Evolutionary conservation across 2,888 invertebrate species (phyloP), one percentile per base, ranked within the genome.

Genomic region (Yponomeuta sedellus): DNA sequence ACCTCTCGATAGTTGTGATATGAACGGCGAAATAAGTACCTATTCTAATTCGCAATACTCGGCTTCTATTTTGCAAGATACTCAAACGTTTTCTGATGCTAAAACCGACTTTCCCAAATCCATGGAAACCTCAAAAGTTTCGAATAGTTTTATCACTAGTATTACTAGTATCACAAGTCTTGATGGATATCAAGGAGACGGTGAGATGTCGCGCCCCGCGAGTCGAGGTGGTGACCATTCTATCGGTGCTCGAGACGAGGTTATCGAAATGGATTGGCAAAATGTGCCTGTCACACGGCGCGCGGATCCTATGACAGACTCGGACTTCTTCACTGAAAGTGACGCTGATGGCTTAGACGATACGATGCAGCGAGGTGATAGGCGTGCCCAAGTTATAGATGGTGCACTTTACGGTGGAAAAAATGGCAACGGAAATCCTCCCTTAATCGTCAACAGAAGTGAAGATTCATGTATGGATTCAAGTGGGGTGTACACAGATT

Each of bases 161-260:
- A 95, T 97, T 20, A 97, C 97, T n/a, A 97, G 97, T 79, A 96
- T 97, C 69, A 96, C 96, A 39, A 98, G 97, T 83, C 92, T 97
- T 71, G 98, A 98, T 83, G 98, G 98, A 59, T 98, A 97, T 86
- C 97, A 97, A 86, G 97, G 97, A 11, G 97, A 97, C 84, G 97
- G 97, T 6, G 97, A 97, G 88, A 96, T 96, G 94, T 97, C 97
- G 28, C 92, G 97, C 68, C 97, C 97, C 0, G 96, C 95, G 0
- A 97, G 97, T 74, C 93, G 97, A 70, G 95, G 95, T 64, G 95
- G 95, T 52, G 96, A 96, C 79, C 95, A 95, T 77, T 95, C 95
- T 5, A 92, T 92, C 72, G 93, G 88, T 16, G 86, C 92, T 66
- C 79, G 91, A 70, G 91, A 88, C 72, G 91, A 92, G 73, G 90